These are phyloP conservation scores for Lutjanus campechanus DNA, from an alignment of 2,797 vertebrate species.

Conservation along the genomic window DNA sequence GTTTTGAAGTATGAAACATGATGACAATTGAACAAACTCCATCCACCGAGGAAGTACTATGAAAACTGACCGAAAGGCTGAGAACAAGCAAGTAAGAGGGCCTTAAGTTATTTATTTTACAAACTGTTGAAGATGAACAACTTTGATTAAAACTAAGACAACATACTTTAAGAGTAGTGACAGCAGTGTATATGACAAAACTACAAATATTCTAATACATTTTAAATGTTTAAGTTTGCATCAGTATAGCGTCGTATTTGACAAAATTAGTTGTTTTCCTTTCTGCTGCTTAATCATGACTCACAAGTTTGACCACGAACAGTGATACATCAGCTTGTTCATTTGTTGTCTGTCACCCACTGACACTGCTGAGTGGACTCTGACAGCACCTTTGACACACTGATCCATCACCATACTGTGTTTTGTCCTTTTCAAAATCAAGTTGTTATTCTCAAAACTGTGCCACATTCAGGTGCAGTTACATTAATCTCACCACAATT, in stretches of 20 bases:
- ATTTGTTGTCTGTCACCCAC: constrained; percentile 11
- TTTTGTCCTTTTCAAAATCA: constrained; percentile 10
- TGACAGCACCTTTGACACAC: constrained; percentile 2
- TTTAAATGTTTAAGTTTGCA: not conserved
- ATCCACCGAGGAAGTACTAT: not conserved
- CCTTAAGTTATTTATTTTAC: too few species aligned
- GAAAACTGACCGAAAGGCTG: not conserved
- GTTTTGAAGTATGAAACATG: not conserved
- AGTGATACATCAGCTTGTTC: constrained; percentile 18
- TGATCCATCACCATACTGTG: not conserved
- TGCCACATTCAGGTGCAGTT: not conserved
- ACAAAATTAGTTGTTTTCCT: not conserved
- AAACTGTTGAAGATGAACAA: too few species aligned
- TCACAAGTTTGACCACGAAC: constrained; percentile 20
- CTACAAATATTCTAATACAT: not conserved
- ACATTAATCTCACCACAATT: not conserved
- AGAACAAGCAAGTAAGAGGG: not conserved
- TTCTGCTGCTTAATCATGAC: not conserved
- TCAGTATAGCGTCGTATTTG: not conserved
- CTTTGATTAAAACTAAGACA: too few species aligned
- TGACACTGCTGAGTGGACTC: constrained; percentile 8
- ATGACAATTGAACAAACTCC: not conserved
- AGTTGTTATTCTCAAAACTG: not conserved
- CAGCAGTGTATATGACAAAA: not conserved
- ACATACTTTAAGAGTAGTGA: not conserved